phyloP scores from a whole-genome alignment of 53 echinoderm and acorn worm genomes.

The Zoroaster sp. region DNA sequence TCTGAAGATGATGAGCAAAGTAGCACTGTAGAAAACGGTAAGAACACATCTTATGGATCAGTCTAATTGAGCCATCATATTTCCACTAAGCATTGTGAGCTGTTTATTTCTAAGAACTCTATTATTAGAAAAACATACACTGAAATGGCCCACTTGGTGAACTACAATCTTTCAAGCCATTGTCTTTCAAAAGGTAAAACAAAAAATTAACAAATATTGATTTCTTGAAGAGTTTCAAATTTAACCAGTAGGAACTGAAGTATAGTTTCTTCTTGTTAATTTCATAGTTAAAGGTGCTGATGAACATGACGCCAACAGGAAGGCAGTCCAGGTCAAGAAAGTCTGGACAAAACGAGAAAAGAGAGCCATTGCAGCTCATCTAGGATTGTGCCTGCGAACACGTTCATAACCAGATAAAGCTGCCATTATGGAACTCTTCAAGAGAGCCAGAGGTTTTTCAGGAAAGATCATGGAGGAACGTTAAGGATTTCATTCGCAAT shows the following conservation, averaged over 20 bases:
- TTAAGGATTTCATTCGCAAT: constrained; percentile 56
- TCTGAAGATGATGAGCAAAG: background rate
- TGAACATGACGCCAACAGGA: background rate
- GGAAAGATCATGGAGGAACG: constrained; percentile 49
- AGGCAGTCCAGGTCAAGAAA: constrained; percentile 39
- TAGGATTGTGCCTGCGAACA: constrained; percentile 29
- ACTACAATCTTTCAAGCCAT: no score
- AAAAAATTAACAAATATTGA: background rate
- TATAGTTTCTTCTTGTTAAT: background rate
- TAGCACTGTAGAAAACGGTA: background rate
- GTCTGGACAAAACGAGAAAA: constrained; percentile 34
- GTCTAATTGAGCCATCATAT: no score
- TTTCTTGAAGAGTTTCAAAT: background rate
- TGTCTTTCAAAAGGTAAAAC: no score
- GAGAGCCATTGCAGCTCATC: constrained; percentile 37
- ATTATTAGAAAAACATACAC: no score
- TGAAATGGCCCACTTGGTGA: no score
- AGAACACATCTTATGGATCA: background rate
- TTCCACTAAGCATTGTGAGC: no score
- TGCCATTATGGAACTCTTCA: constrained; percentile 1
- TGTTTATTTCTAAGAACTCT: no score
- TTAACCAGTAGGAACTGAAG: background rate
- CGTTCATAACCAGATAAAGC: constrained; percentile 33
- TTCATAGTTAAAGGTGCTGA: background rate
- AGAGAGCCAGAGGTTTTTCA: constrained; percentile 31